Percentiles rank a stretch among this genome's conserved stretches.
Evolutionary conservation across 2,797 vertebrate species (phyloP).

Genomic region (Varecia variegata): DNA sequence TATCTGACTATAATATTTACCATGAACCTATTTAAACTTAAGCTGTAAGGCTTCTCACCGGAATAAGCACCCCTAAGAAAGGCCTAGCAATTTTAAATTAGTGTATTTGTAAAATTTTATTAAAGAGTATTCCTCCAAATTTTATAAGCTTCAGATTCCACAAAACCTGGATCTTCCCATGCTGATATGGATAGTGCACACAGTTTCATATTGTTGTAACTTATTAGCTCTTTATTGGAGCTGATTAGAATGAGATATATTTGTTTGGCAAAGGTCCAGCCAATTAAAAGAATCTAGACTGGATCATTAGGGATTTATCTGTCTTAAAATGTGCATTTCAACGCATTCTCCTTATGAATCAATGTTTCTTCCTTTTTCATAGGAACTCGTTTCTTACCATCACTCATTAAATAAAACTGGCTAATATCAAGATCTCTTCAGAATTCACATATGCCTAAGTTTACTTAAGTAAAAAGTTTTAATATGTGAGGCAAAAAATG

Average conservation of each 20-base stretch:
- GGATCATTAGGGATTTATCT: background rate
- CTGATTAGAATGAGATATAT: background rate
- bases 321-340: background rate
- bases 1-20: background rate
- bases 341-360: background rate
- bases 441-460: background rate
- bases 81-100: background rate
- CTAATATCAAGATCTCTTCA: background rate
- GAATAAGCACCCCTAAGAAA: background rate
- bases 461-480: conserved; percentile 10
- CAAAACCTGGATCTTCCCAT: background rate
- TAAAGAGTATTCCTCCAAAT: background rate
- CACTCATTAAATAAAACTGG: background rate
- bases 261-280: background rate
- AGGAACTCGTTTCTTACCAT: background rate
- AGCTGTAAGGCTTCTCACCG: background rate
- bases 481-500: background rate
- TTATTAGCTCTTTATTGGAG: background rate
- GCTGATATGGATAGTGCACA: background rate
- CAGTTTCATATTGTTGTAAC: background rate
- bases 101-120: background rate
- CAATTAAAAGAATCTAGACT: background rate
- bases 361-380: background rate
- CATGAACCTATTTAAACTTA: background rate
- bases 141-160: background rate